Conservation (phyloP, 2,113 vertebrate species). For the Tychaedon coryphoeus region DNA sequence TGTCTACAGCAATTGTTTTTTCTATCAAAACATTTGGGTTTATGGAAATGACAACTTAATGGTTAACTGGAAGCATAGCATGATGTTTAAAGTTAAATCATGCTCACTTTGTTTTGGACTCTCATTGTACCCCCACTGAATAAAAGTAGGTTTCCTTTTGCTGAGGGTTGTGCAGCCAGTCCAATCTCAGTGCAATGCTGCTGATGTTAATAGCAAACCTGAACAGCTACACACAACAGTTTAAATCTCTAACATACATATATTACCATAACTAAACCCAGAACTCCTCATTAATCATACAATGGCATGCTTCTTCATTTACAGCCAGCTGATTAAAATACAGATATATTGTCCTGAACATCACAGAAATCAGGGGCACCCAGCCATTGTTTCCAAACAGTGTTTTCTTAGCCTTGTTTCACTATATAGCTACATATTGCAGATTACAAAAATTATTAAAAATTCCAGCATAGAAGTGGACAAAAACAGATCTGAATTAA, state of each 20-base stretch:
- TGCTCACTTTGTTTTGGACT: background rate
- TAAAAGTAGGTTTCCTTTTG: background rate
- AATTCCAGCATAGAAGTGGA: background rate
- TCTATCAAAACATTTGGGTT: conserved; percentile 5
- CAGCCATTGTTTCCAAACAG: background rate
- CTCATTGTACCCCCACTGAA: background rate
- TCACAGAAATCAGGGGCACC: background rate
- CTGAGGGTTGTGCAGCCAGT: background rate
- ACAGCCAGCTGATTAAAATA: conserved; percentile 8
- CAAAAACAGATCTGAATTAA: background rate
- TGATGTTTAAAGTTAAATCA: background rate
- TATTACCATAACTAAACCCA: background rate
- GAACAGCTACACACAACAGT: background rate
- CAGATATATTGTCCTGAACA: background rate
- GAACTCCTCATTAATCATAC: background rate
- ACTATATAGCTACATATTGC: background rate
- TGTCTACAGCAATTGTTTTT: conserved; percentile 2
- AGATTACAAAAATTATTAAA: background rate
- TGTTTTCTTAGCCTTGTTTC: background rate
- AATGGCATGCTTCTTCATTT: background rate
- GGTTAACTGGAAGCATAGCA: background rate
- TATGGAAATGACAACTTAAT: conserved; percentile 9
- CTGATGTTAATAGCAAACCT: background rate
- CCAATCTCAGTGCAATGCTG: background rate
- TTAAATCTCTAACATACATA: background rate